These are phyloP conservation scores for Aeoliscus strigatus DNA, from an alignment of 2,797 vertebrate species.

Conservation along the genomic window DNA sequence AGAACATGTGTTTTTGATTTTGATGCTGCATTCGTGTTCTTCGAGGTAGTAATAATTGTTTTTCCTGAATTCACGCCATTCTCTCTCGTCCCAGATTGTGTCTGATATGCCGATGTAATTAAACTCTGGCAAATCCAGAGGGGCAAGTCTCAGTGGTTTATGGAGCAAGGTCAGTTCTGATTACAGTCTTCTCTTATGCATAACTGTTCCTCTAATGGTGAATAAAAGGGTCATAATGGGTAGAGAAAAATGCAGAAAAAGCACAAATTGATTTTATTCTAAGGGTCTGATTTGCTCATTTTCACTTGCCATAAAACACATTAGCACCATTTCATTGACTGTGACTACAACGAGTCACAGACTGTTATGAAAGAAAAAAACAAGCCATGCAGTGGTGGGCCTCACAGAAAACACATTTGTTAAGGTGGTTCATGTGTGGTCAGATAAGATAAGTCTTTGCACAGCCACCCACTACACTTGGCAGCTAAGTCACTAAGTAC, in stretches of 20 bases:
- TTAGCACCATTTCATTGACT: not conserved
- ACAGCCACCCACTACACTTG: too few species aligned
- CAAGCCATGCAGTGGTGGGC: conserved; percentile 1
- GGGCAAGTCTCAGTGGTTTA: conserved; percentile 42
- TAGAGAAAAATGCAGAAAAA: not conserved
- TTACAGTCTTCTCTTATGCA: conserved; percentile 45
- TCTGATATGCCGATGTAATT: conserved; percentile 12
- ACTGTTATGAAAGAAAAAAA: conserved; percentile 1
- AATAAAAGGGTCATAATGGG: conserved; percentile 17
- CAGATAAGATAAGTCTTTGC: conserved; percentile 25
- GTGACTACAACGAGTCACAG: not conserved
- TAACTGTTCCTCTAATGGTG: conserved; percentile 35
- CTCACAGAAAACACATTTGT: conserved; percentile 13
- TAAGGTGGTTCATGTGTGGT: conserved; percentile 13
- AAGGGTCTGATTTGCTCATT: not conserved
- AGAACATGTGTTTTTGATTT: too few species aligned
- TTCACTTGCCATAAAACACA: conserved; percentile 8
- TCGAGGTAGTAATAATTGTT: too few species aligned
- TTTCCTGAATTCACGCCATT: too few species aligned
- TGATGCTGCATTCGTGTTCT: too few species aligned
- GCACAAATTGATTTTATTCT: conserved; percentile 3
- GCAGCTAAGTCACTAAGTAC: conserved; percentile 4
- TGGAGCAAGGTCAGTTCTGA: conserved; percentile 45
- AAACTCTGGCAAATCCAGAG: conserved; percentile 34
- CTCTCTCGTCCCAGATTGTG: not conserved